Percentiles rank a stretch among this genome's conserved stretches.
These are phyloP conservation scores for Antheraea mylitta DNA, from an alignment of 1,140 invertebrate genomes.

Conservation along the genomic window DNA sequence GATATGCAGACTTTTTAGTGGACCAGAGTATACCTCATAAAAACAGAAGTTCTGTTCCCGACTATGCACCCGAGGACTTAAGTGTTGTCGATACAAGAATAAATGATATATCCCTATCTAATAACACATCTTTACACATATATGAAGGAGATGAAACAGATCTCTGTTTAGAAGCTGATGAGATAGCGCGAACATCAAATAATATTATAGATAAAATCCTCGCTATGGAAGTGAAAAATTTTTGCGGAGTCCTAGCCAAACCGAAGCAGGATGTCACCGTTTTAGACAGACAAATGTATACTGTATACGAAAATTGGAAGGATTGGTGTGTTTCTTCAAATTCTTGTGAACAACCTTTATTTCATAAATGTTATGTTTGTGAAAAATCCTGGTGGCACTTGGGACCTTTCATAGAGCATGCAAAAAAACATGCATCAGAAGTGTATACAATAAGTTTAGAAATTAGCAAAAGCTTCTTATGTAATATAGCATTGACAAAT, in stretches of 20 bases:
- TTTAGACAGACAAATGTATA: background rate
- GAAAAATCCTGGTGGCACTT: constrained; percentile 16
- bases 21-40: background rate
- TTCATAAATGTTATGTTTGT: constrained; percentile 25
- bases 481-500: background rate
- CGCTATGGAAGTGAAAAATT: constrained; percentile 7
- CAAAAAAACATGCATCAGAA: constrained; percentile 4
- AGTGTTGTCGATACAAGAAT: background rate
- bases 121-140: background rate
- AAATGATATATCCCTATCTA: background rate
- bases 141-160: background rate
- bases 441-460: background rate
- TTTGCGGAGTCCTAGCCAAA: background rate
- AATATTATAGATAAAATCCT: constrained; percentile 5
- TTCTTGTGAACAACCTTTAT: constrained; percentile 8
- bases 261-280: background rate
- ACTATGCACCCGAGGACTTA: background rate
- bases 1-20: too few relatives aligned
- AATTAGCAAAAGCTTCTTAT: background rate
- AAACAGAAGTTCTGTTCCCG: background rate
- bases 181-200: background rate
- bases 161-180: background rate
- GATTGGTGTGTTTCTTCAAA: background rate
- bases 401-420: constrained; percentile 22
- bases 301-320: background rate